Evolutionary conservation across 2,113 vertebrate genomes (phyloP), one percentile per base, ranked within the genome.

Genomic region (Arothron firmamentum): DNA sequence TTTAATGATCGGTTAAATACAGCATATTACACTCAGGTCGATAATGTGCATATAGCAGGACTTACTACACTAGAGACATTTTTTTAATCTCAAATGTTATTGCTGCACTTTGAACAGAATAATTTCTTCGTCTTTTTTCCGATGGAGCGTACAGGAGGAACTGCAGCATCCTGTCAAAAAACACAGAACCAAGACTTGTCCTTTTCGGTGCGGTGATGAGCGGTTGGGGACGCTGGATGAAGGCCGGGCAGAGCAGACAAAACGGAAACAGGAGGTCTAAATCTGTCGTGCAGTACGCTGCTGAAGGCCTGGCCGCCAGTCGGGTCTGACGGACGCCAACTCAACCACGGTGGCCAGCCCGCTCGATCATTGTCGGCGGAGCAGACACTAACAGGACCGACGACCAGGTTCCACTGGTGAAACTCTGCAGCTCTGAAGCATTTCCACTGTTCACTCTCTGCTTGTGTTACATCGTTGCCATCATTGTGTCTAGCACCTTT

Each of bases 1-100:
- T 84, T 88, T 78, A 81, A 85, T 86, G 20, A 81, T 90, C 87
- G 85, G 88, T 87, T 90, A 83, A 86, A 87, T 85, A 88, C 84
- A 86, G 75, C 74, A 86, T 85, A 72, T 88, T 85, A 86, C 87
- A 90, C 78, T 73, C 65, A 82, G 72, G 52, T 79, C 75, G 72
- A 75, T 84, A 72, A 84, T 85, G 81, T 81, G 66, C 76, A 87
- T 83, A 70, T 80, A 85, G 68, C 74, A 59, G 71, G 67, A 85
- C 68, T 79, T 74, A 17, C 17, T n/a, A 31, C 70, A 77, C 79
- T 70, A 80, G 71, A 73, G 47, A 79, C 63, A 85, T 78, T 78
- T 72, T 72, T 68, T 59, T 23, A 23, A 64, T 80, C 85, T 78
- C 72, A 87, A 88, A 85, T 80, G 49, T 77, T 90, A 90, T 90